Evolutionary conservation across 2,113 vertebrate species (phyloP).

Genomic region (Hydrolagus affinis): DNA sequence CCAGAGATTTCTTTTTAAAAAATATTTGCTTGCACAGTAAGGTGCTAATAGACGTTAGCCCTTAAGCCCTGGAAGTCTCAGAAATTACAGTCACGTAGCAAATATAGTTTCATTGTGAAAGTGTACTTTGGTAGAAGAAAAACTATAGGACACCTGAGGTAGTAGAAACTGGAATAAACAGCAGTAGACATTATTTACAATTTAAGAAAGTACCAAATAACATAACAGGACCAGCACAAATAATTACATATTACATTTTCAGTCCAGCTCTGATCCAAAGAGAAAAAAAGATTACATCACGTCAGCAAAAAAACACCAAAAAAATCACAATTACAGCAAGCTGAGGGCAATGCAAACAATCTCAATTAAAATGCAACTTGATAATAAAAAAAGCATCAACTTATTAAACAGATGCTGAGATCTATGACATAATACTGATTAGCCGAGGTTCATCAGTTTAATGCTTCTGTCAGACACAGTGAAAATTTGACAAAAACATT

Average conservation of each 20-base stretch:
- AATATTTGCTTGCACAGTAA: slow-evolving; percentile 79
- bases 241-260: slow-evolving; percentile 75
- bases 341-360: slow-evolving; percentile 57
- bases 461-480: slow-evolving; percentile 57
- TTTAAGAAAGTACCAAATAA: slow-evolving; percentile 76
- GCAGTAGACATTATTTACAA: slow-evolving; percentile 79
- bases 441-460: slow-evolving; percentile 72
- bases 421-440: slow-evolving; percentile 80
- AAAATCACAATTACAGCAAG: slow-evolving; percentile 69
- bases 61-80: slow-evolving; percentile 84
- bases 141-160: slow-evolving; percentile 90
- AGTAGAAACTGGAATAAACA: slow-evolving; percentile 89
- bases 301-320: slow-evolving; percentile 59
- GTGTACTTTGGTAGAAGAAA: slow-evolving; percentile 90
- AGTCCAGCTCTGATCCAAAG: slow-evolving; percentile 85
- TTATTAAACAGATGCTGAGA: slow-evolving; percentile 61
- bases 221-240: slow-evolving; percentile 68
- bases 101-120: slow-evolving; percentile 75
- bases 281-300: slow-evolving; percentile 73
- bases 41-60: slow-evolving; percentile 83
- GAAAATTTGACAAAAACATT: slow-evolving; percentile 56
- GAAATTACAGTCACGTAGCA: slow-evolving; percentile 71
- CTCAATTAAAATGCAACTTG: slow-evolving; percentile 55
- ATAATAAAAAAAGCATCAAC: slow-evolving; percentile 40
- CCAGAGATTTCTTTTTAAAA: slow-evolving; percentile 65